phyloP scores from a whole-genome alignment of 2,888 invertebrate species.

The Iphiclides podalirius region DNA sequence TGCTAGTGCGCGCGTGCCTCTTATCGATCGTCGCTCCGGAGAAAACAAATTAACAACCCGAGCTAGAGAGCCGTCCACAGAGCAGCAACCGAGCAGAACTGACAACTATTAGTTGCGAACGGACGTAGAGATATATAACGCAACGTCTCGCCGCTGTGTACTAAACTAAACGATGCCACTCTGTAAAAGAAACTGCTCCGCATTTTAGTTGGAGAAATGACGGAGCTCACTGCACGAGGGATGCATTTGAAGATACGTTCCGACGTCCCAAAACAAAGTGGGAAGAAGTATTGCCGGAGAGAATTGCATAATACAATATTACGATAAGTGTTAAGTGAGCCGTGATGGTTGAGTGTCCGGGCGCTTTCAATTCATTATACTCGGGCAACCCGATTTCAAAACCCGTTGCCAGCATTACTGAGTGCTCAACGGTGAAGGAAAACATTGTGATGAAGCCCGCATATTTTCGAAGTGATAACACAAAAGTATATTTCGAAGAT shows the following conservation, averaged over 20 bases:
- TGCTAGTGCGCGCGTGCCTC: constrained; percentile 34
- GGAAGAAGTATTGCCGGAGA: too few species aligned
- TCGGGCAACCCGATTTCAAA: too few species aligned
- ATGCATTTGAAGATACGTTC: neutral
- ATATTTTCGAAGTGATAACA: too few species aligned
- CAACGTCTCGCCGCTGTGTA: neutral
- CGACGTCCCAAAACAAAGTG: neutral
- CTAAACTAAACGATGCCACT: neutral
- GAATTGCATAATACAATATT: too few species aligned
- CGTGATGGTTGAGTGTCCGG: too few species aligned
- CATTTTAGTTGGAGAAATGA: neutral
- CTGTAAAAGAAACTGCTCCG: neutral
- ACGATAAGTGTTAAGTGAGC: too few species aligned
- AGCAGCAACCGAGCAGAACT: constrained; percentile 31
- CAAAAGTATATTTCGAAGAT: too few species aligned
- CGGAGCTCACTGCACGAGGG: neutral
- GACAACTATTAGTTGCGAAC: constrained; percentile 26
- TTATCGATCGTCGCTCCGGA: constrained; percentile 49
- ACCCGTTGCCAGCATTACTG: too few species aligned
- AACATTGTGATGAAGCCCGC: too few species aligned
- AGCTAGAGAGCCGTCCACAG: constrained; percentile 21
- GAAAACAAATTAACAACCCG: constrained; percentile 57
- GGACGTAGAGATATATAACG: neutral
- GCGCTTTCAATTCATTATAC: too few species aligned
- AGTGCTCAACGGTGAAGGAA: too few species aligned